Conservation (phyloP, 1,140 invertebrate genomes). For the Myzus persicae region DNA sequence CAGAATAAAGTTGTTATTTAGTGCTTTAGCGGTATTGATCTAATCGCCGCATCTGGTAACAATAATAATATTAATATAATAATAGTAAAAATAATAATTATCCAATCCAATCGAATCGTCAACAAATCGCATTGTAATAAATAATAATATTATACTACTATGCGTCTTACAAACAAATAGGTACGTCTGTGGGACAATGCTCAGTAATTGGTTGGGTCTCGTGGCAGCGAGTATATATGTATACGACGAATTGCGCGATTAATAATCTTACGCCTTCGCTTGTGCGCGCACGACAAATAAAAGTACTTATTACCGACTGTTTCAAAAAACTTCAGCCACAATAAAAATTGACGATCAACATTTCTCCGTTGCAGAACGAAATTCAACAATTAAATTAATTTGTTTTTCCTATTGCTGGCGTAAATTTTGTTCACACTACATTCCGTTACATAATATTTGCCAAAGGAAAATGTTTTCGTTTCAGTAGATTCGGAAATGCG, state of each 20-base stretch:
- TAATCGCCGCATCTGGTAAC: neutral
- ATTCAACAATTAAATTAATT: neutral
- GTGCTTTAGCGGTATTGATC: constrained; percentile 25
- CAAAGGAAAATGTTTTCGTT: neutral
- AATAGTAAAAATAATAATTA: neutral
- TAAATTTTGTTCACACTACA: neutral
- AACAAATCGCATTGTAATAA: neutral
- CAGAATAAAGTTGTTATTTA: neutral
- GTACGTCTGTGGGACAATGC: neutral
- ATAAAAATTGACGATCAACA: neutral
- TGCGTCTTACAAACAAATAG: neutral
- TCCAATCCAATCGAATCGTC: neutral
- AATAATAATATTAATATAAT: neutral
- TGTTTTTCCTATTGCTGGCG: neutral
- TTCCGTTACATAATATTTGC: neutral
- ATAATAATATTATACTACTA: neutral
- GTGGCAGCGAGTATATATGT: neutral
- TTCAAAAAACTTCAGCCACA: neutral
- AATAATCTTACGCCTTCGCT: neutral
- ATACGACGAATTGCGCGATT: neutral
- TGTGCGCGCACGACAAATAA: neutral
- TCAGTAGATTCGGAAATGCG: neutral
- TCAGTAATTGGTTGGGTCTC: neutral
- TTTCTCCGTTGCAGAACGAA: neutral
- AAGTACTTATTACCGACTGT: neutral